A percentile compares a stretch with the other conserved stretches of the same genome.
Conservation (phyloP, 2,888 invertebrate genomes). For the Lagria hirta region DNA sequence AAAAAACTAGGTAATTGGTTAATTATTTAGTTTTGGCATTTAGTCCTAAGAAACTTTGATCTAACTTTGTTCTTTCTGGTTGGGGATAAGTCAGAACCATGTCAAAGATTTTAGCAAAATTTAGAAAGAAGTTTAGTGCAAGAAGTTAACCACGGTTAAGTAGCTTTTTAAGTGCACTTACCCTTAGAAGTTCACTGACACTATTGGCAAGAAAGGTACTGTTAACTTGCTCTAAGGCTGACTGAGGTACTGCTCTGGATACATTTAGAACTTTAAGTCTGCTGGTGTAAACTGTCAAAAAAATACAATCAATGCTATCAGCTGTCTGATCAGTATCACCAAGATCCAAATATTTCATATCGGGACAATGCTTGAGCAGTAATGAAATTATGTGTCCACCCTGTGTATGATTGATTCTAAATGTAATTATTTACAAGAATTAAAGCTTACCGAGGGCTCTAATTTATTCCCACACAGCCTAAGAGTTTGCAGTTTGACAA, state of each 20-base stretch:
- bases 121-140: too few species aligned
- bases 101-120: too few species aligned
- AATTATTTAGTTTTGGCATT: too few species aligned
- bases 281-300: constrained; percentile 53
- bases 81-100: too few species aligned
- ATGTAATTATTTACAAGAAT: background rate
- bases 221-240: constrained; percentile 39
- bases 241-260: constrained; percentile 50
- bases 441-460: constrained; percentile 57
- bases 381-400: constrained; percentile 58
- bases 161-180: constrained; percentile 42
- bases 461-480: constrained; percentile 63
- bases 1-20: too few species aligned
- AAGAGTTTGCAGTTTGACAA: constrained; percentile 57
- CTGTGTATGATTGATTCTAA: constrained; percentile 41
- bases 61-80: too few species aligned
- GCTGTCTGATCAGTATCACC: constrained; percentile 62
- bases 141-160: too few species aligned
- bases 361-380: constrained; percentile 55
- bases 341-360: constrained; percentile 58
- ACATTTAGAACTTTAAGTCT: constrained; percentile 51
- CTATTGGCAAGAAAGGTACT: constrained; percentile 40
- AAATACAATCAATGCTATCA: constrained; percentile 59
- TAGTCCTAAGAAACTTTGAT: too few species aligned
- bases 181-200: constrained; percentile 45